phyloP scores from a whole-genome alignment of 2,797 vertebrate genomes.

The Amblyopsis hoosieri region DNA sequence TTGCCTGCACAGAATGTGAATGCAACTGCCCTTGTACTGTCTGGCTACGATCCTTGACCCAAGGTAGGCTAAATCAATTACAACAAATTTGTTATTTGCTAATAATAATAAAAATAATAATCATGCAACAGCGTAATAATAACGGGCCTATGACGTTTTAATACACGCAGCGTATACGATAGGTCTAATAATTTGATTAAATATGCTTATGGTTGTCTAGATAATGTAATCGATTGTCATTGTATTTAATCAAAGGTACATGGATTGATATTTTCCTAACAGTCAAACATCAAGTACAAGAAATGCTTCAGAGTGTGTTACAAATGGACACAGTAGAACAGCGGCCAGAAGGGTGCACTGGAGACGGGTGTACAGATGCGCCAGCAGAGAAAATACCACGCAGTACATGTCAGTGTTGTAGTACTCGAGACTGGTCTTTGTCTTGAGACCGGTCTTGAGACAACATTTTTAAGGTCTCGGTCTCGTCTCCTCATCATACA shows the following conservation, averaged over 20 bases:
- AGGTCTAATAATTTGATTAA: not conserved
- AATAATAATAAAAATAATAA: conserved; percentile 2
- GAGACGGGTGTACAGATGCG: not conserved
- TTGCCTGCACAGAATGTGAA: too few relatives aligned
- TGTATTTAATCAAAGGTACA: not conserved
- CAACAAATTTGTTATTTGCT: not conserved
- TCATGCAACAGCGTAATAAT: not conserved
- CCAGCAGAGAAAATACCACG: conserved; percentile 8
- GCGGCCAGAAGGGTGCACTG: conserved; percentile 1
- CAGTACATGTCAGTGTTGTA: not conserved
- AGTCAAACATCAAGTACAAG: conserved; percentile 12
- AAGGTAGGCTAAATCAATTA: not conserved
- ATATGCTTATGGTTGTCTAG: not conserved
- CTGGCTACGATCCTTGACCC: conserved; percentile 18
- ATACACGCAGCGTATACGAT: not conserved
- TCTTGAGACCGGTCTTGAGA: too few relatives aligned
- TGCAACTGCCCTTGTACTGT: conserved; percentile 2
- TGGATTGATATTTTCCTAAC: conserved; percentile 11
- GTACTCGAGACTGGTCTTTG: too few relatives aligned
- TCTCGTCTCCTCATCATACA: too few relatives aligned
- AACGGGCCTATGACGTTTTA: not conserved
- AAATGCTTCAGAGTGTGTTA: conserved; percentile 3
- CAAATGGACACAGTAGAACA: not conserved
- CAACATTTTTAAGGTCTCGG: too few relatives aligned
- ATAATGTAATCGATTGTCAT: not conserved